These are phyloP conservation scores for Copidosoma floridanum DNA, from an alignment of 1,140 invertebrate genomes.

Conservation along the genomic window DNA sequence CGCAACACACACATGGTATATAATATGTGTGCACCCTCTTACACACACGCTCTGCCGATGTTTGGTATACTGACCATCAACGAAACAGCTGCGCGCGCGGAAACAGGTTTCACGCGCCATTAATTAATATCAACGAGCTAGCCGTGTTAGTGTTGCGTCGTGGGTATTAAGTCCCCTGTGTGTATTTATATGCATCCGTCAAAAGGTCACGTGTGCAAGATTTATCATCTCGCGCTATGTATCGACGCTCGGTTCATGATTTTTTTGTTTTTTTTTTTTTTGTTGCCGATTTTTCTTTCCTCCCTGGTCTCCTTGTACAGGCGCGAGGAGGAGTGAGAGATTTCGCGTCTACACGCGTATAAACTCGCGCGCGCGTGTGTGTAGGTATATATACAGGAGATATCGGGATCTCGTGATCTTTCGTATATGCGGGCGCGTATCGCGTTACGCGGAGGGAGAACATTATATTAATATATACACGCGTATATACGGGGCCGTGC, in stretches of 20 bases:
- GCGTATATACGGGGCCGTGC: neutral
- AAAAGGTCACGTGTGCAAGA: too few species aligned
- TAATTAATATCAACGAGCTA: slow-evolving; percentile 19
- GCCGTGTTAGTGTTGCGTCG: too few species aligned
- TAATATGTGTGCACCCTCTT: neutral
- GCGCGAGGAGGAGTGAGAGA: neutral
- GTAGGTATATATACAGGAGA: too few species aligned
- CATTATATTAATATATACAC: too few species aligned
- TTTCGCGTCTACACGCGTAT: too few species aligned
- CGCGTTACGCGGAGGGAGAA: slow-evolving; percentile 15
- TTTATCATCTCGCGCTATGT: too few species aligned
- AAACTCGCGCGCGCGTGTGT: too few species aligned
- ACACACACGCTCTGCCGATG: neutral
- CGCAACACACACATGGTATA: too few species aligned
- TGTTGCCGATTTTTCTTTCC: neutral
- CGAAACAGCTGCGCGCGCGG: neutral
- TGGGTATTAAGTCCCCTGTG: too few species aligned
- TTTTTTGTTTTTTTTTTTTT: too few species aligned
- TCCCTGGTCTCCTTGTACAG: neutral
- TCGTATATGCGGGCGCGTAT: neutral
- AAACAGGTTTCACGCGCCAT: slow-evolving; percentile 8
- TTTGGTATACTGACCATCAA: too few species aligned
- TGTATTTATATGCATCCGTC: neutral
- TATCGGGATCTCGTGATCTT: slow-evolving; percentile 2
- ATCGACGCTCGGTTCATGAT: too few species aligned